Evolutionary conservation across 2,888 invertebrate genomes (phyloP).

Genomic region (Ophion ellenae): DNA sequence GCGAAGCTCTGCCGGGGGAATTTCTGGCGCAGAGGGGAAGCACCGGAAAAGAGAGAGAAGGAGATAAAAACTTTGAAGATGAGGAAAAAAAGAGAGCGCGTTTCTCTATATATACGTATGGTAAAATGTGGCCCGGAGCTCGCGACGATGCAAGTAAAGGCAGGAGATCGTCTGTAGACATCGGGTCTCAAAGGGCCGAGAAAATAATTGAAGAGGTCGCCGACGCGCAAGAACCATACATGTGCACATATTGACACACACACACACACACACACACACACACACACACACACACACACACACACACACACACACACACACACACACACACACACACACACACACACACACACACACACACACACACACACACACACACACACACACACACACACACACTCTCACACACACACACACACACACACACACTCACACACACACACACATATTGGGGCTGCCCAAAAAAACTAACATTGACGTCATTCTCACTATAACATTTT

Average conservation of each 20-base stretch:
- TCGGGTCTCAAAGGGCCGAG: slow-evolving; percentile 63
- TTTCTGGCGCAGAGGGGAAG: neutral
- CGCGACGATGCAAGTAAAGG: slow-evolving; percentile 18
- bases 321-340: too few relatives aligned
- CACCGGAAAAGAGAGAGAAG: slow-evolving; percentile 56
- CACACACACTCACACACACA: neutral
- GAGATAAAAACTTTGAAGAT: slow-evolving; percentile 33
- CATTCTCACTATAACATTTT: neutral
- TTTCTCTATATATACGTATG: slow-evolving; percentile 25
- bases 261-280: neutral
- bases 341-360: too few relatives aligned
- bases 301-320: too few relatives aligned
- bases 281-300: too few relatives aligned
- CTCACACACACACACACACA: neutral
- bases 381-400: too few relatives aligned
- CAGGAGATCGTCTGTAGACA: slow-evolving; percentile 47
- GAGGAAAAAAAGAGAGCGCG: slow-evolving; percentile 27
- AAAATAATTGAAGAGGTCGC: slow-evolving; percentile 65
- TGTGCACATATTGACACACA: neutral
- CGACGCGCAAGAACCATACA: slow-evolving; percentile 37
- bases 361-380: too few relatives aligned
- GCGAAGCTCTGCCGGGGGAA: slow-evolving; percentile 10
- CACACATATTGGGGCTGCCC: neutral
- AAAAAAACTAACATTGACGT: neutral
- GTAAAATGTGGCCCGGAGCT: slow-evolving; percentile 49